Conservation (phyloP, 2,113 vertebrate genomes). For the Excalfactoria chinensis region DNA sequence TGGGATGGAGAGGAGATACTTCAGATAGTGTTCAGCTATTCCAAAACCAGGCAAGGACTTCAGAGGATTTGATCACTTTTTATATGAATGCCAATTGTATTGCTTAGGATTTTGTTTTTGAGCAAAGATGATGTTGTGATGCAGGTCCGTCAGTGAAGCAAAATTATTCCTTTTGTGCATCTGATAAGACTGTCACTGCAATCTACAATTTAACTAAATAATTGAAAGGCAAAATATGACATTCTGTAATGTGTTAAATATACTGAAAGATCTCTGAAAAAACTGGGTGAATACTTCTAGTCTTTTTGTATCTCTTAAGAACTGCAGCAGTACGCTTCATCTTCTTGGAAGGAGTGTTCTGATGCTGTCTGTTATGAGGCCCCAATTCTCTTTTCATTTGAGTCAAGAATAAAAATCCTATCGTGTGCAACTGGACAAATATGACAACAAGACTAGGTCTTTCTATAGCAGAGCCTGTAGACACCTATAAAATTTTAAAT, state of each 20-base stretch:
- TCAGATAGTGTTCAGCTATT: conserved; percentile 66
- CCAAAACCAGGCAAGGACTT: conserved; percentile 57
- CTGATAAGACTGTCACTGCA: neutral
- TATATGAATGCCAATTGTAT: conserved; percentile 48
- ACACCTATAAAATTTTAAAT: neutral
- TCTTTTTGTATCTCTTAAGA: neutral
- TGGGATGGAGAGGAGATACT: conserved; percentile 53
- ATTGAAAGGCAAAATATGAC: neutral
- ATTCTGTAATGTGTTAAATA: neutral
- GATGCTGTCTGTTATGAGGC: neutral
- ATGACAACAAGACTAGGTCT: neutral
- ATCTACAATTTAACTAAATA: conserved; percentile 28
- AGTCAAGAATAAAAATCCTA: neutral
- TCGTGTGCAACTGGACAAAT: neutral
- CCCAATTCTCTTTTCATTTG: neutral
- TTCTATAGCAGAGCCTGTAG: neutral
- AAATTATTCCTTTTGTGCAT: neutral
- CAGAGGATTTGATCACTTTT: conserved; percentile 51
- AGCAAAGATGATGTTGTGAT: conserved; percentile 6
- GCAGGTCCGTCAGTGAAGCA: conserved; percentile 22
- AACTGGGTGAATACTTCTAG: neutral
- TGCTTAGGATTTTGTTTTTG: conserved; percentile 41
- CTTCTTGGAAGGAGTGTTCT: rapidly evolving
- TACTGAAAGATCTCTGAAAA: neutral
- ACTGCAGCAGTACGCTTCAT: neutral